Base-by-base conservation (phyloP, 2,888 invertebrate genomes). In the Chelonus formosanus region DNA sequence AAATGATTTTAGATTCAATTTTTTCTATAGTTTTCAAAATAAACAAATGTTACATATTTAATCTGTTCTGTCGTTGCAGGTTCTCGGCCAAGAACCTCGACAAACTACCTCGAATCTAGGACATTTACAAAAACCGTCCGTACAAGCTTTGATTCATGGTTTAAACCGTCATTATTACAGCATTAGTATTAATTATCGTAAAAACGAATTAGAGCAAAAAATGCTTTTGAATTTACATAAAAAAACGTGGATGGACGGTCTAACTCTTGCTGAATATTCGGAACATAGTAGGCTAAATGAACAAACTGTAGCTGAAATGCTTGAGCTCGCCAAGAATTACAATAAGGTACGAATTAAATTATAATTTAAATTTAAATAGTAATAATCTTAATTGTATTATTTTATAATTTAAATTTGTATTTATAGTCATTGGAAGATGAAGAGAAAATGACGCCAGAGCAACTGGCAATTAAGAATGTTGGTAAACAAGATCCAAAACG, bases 91-190 rank as follows among this genome's bases (percentile, higher is more conserved):
- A 85, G 99, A 99, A 83, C 98, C 99, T 0, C 88, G 99, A 64
- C 99, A 99, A 85, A 99, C 98, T 0, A 99, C 99, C 5, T 98
- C 98, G 63, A 99, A 99, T 86, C 88, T 99, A 80, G 99, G 99
- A 2, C 98, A 99, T 85, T 88, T 99, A 76, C 97, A 98, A 82
- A 99, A 99, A 85, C 98, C 98, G 0, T 98, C 98, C 2, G 98
- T 99, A 67, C 98, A 98, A 90, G 99, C 99, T 44, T 88, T 99
- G 67, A 99, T 99, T 76, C 99, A 99, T 81, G 99, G 99, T 8
- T 88, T 99, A 36, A 99, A 99, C 85, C 91, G 99, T 71, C 98
- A 99, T 85, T 99, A 99, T 84, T 99, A 99, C 85, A 98, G 98
- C 50, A 98, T 99, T 82, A 97, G 98, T 84, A 99, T 99, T 85